These are phyloP conservation scores for Lophura nycthemera DNA, from an alignment of 2,113 vertebrate genomes.

Conservation along the genomic window DNA sequence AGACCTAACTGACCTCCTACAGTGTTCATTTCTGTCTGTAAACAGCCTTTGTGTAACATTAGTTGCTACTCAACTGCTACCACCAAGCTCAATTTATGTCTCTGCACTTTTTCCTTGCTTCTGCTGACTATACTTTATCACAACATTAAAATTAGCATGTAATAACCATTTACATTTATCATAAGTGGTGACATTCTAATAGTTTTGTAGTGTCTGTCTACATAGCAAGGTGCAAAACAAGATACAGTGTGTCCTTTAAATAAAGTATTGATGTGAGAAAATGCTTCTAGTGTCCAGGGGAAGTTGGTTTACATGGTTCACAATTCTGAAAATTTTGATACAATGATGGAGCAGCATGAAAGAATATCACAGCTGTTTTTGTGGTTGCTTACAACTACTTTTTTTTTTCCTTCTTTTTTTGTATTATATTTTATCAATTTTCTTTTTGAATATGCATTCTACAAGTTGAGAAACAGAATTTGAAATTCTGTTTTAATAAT, in stretches of 20 bases:
- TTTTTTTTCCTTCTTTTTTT: too few relatives aligned
- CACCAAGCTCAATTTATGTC: fast-evolving
- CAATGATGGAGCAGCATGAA: fast-evolving
- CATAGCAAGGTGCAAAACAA: background rate
- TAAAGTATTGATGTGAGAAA: background rate
- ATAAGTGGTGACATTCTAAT: background rate
- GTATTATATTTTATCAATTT: background rate
- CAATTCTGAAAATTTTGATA: background rate
- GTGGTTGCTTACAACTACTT: background rate
- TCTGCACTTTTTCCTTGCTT: background rate
- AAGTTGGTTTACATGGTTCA: background rate
- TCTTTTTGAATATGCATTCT: background rate
- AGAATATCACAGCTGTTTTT: background rate
- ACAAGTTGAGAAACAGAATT: background rate
- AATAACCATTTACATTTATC: background rate
- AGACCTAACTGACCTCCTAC: background rate
- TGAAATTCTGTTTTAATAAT: background rate
- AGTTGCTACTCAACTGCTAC: background rate
- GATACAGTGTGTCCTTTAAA: background rate
- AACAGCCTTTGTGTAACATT: background rate
- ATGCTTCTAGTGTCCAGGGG: background rate
- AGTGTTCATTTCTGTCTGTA: background rate
- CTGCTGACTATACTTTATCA: background rate
- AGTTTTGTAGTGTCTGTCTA: background rate
- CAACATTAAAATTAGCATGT: background rate